Base-by-base conservation (phyloP, 2,888 invertebrate genomes). In the Mactromeris polynyma region DNA sequence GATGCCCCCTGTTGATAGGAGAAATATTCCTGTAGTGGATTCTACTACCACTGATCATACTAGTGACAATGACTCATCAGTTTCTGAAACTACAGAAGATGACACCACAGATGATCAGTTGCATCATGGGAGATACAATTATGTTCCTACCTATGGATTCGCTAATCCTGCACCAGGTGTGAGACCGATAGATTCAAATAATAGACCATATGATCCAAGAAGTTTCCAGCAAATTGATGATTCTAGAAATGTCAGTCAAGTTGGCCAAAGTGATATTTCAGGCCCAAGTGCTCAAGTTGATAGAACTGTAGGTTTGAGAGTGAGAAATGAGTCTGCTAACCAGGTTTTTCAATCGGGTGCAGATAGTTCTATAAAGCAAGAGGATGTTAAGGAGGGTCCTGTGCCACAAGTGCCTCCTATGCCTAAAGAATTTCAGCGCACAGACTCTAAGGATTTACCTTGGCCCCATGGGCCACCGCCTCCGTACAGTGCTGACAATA, bases 401-500 rank as follows among this genome's bases (percentile, higher is more conserved):
- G 85, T 89, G 31, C 92, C 92, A 11, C 92, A 92, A 77, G 92
- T 92, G 31, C 92, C 92, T 17, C 89, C 89, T 26, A 78, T 89
- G 79, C 91, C 91, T 36, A 87, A 85, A n/a, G 83, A 85, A 26
- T 85, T 87, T 82, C 86, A 87, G 78, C 73, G 86, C 17, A 80
- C 86, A 17, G 85, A 82, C 31, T 54, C 51, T 17, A 73, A 64
- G 33, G 88, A 90, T 21, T 51, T 85, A n/a, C 89, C 89, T 2
- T 92, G 91, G 91, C 91, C 91, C 40, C 90, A 92, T 79, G 89
- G 87, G 19, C 90, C 90, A 9, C 91, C 91, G 17, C 91, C 91
- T 2, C 90, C 91, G 4, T 92, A 92, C 42, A 79, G 86, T 78
- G 58, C 77, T 4, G 82, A 58, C 2, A 78, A 87, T 77, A 87